These are phyloP conservation scores for Philonicus albiceps DNA, from an alignment of 2,888 invertebrate species.

Conservation along the genomic window DNA sequence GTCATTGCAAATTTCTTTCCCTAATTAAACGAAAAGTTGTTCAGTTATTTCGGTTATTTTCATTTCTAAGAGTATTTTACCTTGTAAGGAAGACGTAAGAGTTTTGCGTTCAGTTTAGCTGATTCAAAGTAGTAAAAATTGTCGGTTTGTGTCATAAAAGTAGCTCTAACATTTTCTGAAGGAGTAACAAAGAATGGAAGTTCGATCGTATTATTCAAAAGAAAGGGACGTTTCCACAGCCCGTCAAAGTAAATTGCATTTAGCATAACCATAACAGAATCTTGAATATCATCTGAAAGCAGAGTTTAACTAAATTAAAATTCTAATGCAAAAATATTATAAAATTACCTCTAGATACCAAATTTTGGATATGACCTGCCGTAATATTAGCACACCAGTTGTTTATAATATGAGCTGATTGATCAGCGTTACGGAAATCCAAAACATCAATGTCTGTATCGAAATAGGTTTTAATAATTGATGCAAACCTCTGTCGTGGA, in stretches of 20 bases:
- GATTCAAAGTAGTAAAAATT: conserved; percentile 73
- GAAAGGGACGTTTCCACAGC: conserved; percentile 76
- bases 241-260: conserved; percentile 86
- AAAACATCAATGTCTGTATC: conserved; percentile 71
- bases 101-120: conserved; percentile 71
- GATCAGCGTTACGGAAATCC: conserved; percentile 69
- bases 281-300: conserved; percentile 67
- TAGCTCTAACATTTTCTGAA: conserved; percentile 63
- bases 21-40: conserved; percentile 63
- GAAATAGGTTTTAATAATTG: conserved; percentile 71
- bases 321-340: not conserved
- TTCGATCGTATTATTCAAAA: conserved; percentile 67
- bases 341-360: conserved; percentile 69
- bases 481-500: conserved; percentile 69
- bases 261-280: conserved; percentile 72
- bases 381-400: conserved; percentile 82
- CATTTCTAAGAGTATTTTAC: conserved; percentile 60
- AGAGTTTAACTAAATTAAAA: not conserved
- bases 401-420: conserved; percentile 74
- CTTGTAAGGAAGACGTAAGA: conserved; percentile 77
- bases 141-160: conserved; percentile 75
- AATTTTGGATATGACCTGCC: conserved; percentile 73
- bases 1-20: conserved; percentile 79
- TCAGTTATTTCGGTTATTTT: not conserved
- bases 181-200: conserved; percentile 70